Evolutionary conservation across 2,797 vertebrate species (phyloP), one percentile per base, ranked within the genome.

Genomic region (Gallirallus australis): DNA sequence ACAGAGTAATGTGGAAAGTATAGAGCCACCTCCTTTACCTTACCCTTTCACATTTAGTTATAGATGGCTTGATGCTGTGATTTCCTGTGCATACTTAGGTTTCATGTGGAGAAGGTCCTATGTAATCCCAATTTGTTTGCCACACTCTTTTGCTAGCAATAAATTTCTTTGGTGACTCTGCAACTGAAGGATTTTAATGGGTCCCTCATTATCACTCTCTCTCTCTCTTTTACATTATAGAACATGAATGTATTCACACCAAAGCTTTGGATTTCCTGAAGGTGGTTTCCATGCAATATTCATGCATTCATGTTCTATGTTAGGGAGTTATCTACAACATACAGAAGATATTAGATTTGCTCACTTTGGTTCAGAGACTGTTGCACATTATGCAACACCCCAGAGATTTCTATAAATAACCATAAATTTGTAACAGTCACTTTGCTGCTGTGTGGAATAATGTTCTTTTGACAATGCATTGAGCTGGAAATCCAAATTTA

Each of bases 401-500:
- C 86, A 94, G 97, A 94, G 97, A 97, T 93, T 97, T 97, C 98
- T 98, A 98, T 98, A 98, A 98, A 98, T 98, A 98, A 98, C 57
- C 59, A 97, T 95, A 92, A 89, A 87, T 65, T 80, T 89, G 47
- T 86, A 93, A 70, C 86, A 96, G 97, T 97, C 96, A 94, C 93
- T 98, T 97, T 98, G 97, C 94, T 98, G 97, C 92, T 97, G 86
- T 94, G 96, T 96, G 95, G 97, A 98, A 98, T 98, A 98, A 98
- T 98, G 96, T 97, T 98, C 97, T 98, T 97, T 97, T 98, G 98
- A 98, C 98, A 98, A 94, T 78, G 93, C 48, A 68, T 57, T 89
- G 75, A 91, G 78, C 59, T 95, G 80, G 54, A 97, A 95, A 87
- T 66, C 63, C 56, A 75, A 89, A 76, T 45, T 70, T 85, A 25